A percentile compares a stretch with the other conserved stretches of the same genome.
Evolutionary conservation across 2,888 invertebrate genomes (phyloP).

Genomic region (Nezara viridula): DNA sequence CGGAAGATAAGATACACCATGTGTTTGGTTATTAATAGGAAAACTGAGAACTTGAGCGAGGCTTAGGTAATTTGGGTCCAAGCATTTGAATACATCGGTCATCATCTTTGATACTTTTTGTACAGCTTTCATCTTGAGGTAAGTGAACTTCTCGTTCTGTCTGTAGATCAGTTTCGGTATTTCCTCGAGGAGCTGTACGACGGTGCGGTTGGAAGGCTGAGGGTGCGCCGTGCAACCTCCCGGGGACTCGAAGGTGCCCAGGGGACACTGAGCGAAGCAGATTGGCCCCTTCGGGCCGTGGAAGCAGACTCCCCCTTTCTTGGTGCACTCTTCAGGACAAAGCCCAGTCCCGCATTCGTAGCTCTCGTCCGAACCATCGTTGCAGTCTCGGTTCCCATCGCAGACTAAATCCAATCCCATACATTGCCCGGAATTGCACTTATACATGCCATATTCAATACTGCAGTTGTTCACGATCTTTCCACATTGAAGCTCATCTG

Average conservation of each 20-base stretch:
- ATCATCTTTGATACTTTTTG: background rate
- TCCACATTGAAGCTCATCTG: background rate
- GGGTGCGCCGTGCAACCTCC: background rate
- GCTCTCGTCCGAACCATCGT: background rate
- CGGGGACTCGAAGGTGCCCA: background rate
- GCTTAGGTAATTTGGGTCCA: background rate
- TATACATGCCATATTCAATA: background rate
- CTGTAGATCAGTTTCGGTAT: background rate
- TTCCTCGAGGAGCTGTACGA: background rate
- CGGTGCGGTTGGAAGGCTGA: background rate
- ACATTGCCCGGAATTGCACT: background rate
- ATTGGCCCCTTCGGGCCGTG: background rate
- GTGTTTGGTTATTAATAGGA: background rate
- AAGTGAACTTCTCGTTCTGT: background rate
- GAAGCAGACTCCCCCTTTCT: background rate
- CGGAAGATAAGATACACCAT: too few relatives aligned
- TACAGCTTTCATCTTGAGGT: background rate
- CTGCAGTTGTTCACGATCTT: background rate
- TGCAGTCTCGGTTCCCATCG: background rate
- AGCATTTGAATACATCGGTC: background rate
- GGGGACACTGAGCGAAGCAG: background rate
- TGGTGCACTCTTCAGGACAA: background rate
- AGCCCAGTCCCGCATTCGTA: background rate
- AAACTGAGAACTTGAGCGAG: background rate
- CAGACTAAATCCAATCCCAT: background rate